phyloP scores from a whole-genome alignment of 2,888 invertebrate genomes.

The Thymelicus lineola region DNA sequence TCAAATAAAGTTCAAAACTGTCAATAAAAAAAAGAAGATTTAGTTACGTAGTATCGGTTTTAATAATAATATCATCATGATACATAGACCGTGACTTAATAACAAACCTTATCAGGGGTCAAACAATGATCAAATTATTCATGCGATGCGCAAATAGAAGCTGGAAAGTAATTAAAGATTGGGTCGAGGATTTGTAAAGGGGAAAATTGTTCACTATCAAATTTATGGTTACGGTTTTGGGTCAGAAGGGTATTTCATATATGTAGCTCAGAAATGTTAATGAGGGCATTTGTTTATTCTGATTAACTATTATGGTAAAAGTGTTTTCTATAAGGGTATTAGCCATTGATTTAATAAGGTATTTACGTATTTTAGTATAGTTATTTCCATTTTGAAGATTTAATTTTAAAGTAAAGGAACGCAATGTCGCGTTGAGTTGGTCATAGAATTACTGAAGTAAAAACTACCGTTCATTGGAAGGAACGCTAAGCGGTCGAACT shows the following conservation, averaged over 20 bases:
- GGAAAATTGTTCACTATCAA: conserved; percentile 39
- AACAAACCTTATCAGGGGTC: conserved; percentile 24
- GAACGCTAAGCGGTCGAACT: too few relatives aligned
- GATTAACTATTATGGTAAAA: neutral
- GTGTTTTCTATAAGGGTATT: neutral
- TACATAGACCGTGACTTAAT: conserved; percentile 25
- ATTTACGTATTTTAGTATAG: too few relatives aligned
- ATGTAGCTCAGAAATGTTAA: conserved; percentile 22
- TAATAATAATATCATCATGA: conserved; percentile 18
- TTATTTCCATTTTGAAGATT: too few relatives aligned
- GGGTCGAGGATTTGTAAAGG: conserved; percentile 36
- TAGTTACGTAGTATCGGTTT: conserved; percentile 1
- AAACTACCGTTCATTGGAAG: too few relatives aligned
- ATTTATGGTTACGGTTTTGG: conserved; percentile 21
- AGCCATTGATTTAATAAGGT: neutral
- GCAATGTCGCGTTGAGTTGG: too few relatives aligned
- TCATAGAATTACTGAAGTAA: too few relatives aligned
- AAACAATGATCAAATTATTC: conserved; percentile 34
- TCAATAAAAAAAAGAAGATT: too few relatives aligned
- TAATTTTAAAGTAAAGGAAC: too few relatives aligned
- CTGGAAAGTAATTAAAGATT: conserved; percentile 35
- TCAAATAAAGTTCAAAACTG: too few relatives aligned
- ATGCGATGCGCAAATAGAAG: conserved; percentile 25
- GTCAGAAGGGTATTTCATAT: conserved; percentile 9
- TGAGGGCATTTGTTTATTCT: conserved; percentile 12